Conservation (phyloP, 2,888 invertebrate species). For the Himalopsyche kuldschensis region DNA sequence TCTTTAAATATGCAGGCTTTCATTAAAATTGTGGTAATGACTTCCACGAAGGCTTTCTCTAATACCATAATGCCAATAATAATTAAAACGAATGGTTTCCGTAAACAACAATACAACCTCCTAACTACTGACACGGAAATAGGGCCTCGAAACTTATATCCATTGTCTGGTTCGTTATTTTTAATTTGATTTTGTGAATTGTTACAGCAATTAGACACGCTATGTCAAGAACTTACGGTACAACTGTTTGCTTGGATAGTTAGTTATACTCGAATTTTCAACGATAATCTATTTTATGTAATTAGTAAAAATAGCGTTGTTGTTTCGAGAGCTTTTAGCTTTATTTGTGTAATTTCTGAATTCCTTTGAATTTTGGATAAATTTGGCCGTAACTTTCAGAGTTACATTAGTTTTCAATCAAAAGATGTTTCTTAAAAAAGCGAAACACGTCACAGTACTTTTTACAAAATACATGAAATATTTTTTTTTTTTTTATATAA, state of each 20-base stretch:
- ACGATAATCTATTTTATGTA: background rate
- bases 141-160: background rate
- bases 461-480: too few relatives aligned
- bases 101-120: background rate
- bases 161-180: background rate
- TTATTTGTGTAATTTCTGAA: too few relatives aligned
- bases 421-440: too few relatives aligned
- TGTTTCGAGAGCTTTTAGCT: too few relatives aligned
- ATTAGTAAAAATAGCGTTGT: background rate
- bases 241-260: background rate
- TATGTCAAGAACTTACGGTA: background rate
- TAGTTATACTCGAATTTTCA: background rate
- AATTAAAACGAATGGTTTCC: constrained; percentile 27
- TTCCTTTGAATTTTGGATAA: too few relatives aligned
- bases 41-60: constrained; percentile 14
- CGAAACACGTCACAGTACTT: too few relatives aligned
- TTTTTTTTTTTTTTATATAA: too few relatives aligned
- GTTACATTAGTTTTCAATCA: too few relatives aligned
- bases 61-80: constrained; percentile 26
- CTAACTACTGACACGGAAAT: background rate
- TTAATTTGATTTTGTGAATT: background rate
- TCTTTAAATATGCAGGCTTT: constrained; percentile 4
- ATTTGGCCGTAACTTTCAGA: too few relatives aligned
- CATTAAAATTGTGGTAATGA: constrained; percentile 26
- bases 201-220: background rate